Evolutionary conservation across 2,113 vertebrate species (phyloP), one percentile per base, ranked within the genome.

Genomic region (Bubo scandiacus): DNA sequence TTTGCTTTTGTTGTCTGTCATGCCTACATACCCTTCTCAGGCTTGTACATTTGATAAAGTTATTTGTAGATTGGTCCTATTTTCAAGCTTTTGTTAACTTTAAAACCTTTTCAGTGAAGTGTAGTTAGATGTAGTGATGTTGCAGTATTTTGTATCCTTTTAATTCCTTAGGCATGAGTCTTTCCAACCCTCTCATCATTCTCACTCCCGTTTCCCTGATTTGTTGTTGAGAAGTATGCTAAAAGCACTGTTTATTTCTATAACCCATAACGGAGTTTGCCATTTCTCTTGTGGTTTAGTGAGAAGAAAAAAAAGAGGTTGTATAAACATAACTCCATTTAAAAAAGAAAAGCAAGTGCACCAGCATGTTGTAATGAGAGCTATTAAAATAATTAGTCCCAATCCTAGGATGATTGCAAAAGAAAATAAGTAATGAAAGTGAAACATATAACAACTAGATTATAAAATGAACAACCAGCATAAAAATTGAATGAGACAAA

Each of bases 381-480:
- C 96, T 94, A 95, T 96, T 96, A 94, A 95, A 97, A 97, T 94
- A 96, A 97, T 96, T 97, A 97, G 86, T 94, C 86, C 57, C 82
- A 89, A 68, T 75, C 88, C 78, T 92, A 73, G 42, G 63, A 88
- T 95, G 90, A 93, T 78, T 96, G 92, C 78, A 94, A 89, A 94
- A 78, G 88, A 94, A 96, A 96, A 94, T 94, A 94, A 96, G 80
- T 94, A 93, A 95, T 94, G 95, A 89, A 90, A 96, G 62, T 65
- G 62, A 84, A 95, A 89, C 77, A 47, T 92, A 43, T 73, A 95
- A 82, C 90, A 88, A 92, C 83, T 86, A 36, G 43, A 72, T 96
- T 94, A 86, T 92, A 95, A 96, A 96, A 91, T 81, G 61, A 96
- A 89, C 61, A 94, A 74, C 45, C 63, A 93, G 77, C 49, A 85